These are phyloP conservation scores for Magallana ariakensis DNA, from an alignment of 1,140 invertebrate species.

Conservation along the genomic window DNA sequence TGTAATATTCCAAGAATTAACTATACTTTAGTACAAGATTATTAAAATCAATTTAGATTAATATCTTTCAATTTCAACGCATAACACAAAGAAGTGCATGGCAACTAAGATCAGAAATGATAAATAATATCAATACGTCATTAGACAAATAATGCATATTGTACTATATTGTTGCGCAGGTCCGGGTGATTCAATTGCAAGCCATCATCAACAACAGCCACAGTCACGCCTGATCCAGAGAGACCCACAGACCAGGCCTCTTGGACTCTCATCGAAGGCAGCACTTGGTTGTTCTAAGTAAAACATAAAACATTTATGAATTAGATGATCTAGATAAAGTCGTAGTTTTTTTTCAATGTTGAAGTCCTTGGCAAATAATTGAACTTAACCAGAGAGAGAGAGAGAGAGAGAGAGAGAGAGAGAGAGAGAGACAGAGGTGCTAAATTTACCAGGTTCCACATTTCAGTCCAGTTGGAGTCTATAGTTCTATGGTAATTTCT, in stretches of 20 bases:
- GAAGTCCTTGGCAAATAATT: too few species aligned
- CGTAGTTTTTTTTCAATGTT: too few species aligned
- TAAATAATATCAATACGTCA: too few species aligned
- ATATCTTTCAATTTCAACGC: too few species aligned
- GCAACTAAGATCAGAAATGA: too few species aligned
- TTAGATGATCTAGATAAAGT: background rate
- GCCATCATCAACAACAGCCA: slow-evolving; percentile 30
- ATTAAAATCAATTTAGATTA: too few species aligned
- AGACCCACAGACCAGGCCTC: slow-evolving; percentile 18
- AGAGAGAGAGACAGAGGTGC: background rate
- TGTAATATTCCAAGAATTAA: too few species aligned
- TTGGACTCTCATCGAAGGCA: slow-evolving; percentile 22
- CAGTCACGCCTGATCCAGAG: background rate
- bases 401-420: too few species aligned
- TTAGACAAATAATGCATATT: background rate
- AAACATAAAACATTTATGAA: background rate
- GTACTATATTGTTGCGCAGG: background rate
- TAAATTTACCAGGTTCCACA: background rate
- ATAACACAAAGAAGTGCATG: too few species aligned
- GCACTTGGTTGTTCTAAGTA: background rate
- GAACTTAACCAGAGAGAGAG: too few species aligned
- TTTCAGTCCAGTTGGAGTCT: background rate
- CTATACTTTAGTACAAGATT: too few species aligned
- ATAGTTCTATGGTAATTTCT: background rate
- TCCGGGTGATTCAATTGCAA: slow-evolving; percentile 22